Evolutionary conservation across 2,113 vertebrate species (phyloP), one percentile per base, ranked within the genome.

Genomic region (Leiothrix lutea): DNA sequence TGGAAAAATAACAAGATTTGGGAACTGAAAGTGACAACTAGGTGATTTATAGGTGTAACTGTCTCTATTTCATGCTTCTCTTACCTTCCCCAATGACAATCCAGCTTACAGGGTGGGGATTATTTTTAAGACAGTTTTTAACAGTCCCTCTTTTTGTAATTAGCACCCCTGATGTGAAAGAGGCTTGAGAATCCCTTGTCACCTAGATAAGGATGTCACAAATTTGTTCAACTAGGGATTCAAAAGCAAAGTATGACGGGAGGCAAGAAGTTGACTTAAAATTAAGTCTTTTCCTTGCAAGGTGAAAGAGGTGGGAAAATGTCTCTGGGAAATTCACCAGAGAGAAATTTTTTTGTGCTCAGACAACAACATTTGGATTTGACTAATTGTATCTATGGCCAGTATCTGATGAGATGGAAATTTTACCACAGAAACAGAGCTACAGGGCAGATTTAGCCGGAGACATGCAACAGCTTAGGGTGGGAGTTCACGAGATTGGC

Each of bases 131-230:
- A 40, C 24, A 47, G 8, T 38, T 83, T 83, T 91, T 65, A 36
- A 47, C 16, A 70, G 22, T 57, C 22, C 5, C 14, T 80, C 50
- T 26, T 86, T 26, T 42, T 54, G 20, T 42, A 81, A 62, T 33
- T 36, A 38, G 23, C 36, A 53, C 4, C 7, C 20, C 12, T 0
- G 0, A 5, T 54, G 29, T 21, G n/a, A 58, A 86, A 72, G 24
- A 47, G 31, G 9, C 8, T 54, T 54, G 8, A 87, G 31, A 56
- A 66, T 33, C 22, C 40, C 25, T 20, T 67, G 0, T 53, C 70
- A 38, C 22, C 42, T 24, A n/a, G 3, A 60, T 24, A 80, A 56
- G 19, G 17, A n/a, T 60, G 40, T 13, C 48, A 26, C 2, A 35
- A 53, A 26, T 3, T 1, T 1, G 0, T 50, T 78, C 42, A 84